These are phyloP conservation scores for Eristalis arbustorum DNA, from an alignment of 2,888 invertebrate genomes.

Conservation along the genomic window DNA sequence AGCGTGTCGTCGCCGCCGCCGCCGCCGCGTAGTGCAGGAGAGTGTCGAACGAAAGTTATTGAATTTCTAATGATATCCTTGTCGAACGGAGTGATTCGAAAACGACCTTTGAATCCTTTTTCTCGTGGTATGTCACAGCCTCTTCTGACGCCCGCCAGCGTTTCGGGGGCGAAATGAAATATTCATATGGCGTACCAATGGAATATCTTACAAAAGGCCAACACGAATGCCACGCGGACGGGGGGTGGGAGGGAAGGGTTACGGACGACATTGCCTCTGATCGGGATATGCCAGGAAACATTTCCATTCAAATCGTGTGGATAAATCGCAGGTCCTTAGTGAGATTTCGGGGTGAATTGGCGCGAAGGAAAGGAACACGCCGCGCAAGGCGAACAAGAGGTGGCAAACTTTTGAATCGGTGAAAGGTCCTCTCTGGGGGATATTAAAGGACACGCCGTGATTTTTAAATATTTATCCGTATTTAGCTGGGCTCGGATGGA, in stretches of 20 bases:
- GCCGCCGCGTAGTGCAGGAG: constrained; percentile 4
- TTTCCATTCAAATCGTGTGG: constrained; percentile 65
- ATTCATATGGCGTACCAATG: constrained; percentile 64
- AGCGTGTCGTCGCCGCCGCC: neutral
- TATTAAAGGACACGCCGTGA: constrained; percentile 52
- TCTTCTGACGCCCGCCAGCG: neutral
- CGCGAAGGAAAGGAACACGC: neutral
- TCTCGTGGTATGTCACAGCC: neutral
- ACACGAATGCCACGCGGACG: constrained; percentile 5
- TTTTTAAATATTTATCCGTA: constrained; percentile 55
- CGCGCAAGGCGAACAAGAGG: neutral
- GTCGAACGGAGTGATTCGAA: constrained; percentile 65
- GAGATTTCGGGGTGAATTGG: neutral
- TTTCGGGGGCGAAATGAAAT: constrained; percentile 54
- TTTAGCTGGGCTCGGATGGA: constrained; percentile 1
- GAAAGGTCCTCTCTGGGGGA: constrained; percentile 36
- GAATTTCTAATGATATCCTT: constrained; percentile 70
- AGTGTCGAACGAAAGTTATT: constrained; percentile 67
- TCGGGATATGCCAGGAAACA: constrained; percentile 44
- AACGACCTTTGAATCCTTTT: constrained; percentile 50
- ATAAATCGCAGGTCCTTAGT: constrained; percentile 56
- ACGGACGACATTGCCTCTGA: constrained; percentile 42
- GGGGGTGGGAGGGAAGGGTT: constrained; percentile 43
- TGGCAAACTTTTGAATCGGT: constrained; percentile 29
- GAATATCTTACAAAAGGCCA: constrained; percentile 55